Evolutionary conservation across 1,140 invertebrate genomes (phyloP).

Genomic region (Anadara kagoshimensis): DNA sequence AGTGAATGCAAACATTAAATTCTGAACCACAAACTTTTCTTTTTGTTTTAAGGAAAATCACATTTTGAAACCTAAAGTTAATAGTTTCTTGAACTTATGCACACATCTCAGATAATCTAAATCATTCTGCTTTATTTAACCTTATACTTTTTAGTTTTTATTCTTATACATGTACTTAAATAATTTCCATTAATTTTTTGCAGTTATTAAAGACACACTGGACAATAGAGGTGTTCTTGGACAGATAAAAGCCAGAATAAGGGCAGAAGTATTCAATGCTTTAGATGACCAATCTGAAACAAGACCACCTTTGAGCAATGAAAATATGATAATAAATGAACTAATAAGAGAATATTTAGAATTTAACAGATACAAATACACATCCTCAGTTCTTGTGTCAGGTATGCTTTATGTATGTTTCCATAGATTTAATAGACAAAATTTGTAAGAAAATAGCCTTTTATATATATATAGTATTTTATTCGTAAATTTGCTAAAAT

Average conservation of each 20-base stretch:
- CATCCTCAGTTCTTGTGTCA: constrained; percentile 69
- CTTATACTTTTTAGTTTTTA: no score
- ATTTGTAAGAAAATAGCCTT: background rate
- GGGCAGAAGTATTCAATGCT: constrained; percentile 72
- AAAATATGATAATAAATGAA: constrained; percentile 74
- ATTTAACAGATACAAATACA: constrained; percentile 73
- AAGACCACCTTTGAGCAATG: constrained; percentile 68
- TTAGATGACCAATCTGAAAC: constrained; percentile 65
- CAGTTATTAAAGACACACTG: constrained; percentile 71
- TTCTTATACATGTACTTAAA: background rate
- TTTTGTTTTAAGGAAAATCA: no score
- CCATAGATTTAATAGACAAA: background rate
- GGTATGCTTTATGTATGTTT: constrained; percentile 46
- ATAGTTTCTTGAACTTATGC: no score
- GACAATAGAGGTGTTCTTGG: constrained; percentile 68
- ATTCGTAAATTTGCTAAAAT: background rate
- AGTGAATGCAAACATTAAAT: no score
- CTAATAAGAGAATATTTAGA: constrained; percentile 73
- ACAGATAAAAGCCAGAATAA: constrained; percentile 70
- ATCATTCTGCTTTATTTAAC: no score
- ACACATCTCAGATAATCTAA: no score
- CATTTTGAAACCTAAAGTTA: no score
- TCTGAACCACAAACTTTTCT: no score
- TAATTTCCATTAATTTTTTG: constrained; percentile 31
- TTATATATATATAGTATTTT: background rate